These are phyloP conservation scores for Actenoides lindsayi DNA, from an alignment of 2,113 vertebrate species.

Conservation along the genomic window DNA sequence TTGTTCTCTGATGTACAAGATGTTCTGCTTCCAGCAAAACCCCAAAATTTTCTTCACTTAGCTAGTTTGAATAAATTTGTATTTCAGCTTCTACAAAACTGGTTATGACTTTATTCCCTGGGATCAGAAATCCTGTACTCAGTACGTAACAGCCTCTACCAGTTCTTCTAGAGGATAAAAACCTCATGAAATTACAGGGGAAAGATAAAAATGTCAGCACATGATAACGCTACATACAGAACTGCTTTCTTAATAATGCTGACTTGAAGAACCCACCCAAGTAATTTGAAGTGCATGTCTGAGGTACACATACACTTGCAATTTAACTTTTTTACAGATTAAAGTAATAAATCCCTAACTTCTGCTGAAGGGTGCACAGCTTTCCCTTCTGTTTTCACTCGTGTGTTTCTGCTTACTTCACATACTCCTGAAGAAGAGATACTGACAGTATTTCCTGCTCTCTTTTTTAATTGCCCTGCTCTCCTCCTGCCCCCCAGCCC, in stretches of 20 bases:
- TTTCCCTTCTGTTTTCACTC: not conserved
- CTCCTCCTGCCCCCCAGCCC: not conserved
- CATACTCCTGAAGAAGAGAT: not conserved
- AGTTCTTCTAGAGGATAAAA: not conserved
- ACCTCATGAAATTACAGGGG: not conserved
- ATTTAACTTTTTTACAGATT: not conserved
- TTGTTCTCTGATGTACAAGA: slow-evolving; percentile 53
- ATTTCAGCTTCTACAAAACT: not conserved
- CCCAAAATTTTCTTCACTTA: slow-evolving; percentile 45
- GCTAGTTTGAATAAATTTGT: slow-evolving; percentile 42
- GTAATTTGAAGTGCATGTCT: not conserved
- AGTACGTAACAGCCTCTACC: not conserved
- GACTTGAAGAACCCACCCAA: not conserved
- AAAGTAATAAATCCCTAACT: not conserved
- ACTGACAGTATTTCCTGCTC: not conserved
- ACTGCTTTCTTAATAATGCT: not conserved
- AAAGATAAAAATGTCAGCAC: not conserved
- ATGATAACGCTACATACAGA: not conserved
- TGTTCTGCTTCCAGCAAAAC: slow-evolving; percentile 30
- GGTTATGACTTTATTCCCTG: not conserved
- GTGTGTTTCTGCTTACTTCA: not conserved
- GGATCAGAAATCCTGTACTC: not conserved
- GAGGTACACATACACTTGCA: not conserved
- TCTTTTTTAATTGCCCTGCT: not conserved
- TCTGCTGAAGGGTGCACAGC: not conserved